These are phyloP conservation scores for Clarias platycephalus DNA, from an alignment of 2,797 vertebrate genomes.

Conservation along the genomic window DNA sequence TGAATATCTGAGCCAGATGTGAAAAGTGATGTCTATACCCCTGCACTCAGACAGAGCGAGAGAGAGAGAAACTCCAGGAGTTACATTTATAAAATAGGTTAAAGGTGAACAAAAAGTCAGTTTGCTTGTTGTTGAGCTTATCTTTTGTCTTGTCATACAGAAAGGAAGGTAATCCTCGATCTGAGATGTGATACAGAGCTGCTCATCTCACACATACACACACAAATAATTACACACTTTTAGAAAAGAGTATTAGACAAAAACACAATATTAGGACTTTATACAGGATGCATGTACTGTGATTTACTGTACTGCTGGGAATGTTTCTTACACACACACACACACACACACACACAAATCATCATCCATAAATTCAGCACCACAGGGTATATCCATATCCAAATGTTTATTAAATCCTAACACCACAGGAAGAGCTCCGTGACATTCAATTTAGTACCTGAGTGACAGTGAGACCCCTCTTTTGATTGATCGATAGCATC, in stretches of 20 bases:
- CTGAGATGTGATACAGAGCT: neutral
- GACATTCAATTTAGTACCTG: slow-evolving; percentile 36
- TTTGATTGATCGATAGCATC: slow-evolving; percentile 66
- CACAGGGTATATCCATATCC: neutral
- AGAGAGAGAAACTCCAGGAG: neutral
- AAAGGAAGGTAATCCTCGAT: neutral
- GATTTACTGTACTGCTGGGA: neutral
- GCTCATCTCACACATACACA: neutral
- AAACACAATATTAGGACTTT: neutral
- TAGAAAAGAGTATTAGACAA: neutral
- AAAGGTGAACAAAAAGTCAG: neutral
- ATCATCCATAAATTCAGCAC: neutral
- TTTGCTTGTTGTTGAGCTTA: neutral
- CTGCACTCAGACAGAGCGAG: neutral
- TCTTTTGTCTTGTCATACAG: neutral
- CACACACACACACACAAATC: neutral
- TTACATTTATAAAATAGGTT: neutral
- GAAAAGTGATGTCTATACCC: neutral
- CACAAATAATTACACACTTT: neutral
- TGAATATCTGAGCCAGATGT: neutral
- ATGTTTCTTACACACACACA: neutral
- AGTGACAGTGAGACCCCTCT: slow-evolving; percentile 15
- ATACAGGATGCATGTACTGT: neutral
- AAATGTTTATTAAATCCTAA: slow-evolving; percentile 5
- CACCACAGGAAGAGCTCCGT: slow-evolving; percentile 9